Conservation (phyloP, 2,797 vertebrate species). For the Zonotrichia albicollis region DNA sequence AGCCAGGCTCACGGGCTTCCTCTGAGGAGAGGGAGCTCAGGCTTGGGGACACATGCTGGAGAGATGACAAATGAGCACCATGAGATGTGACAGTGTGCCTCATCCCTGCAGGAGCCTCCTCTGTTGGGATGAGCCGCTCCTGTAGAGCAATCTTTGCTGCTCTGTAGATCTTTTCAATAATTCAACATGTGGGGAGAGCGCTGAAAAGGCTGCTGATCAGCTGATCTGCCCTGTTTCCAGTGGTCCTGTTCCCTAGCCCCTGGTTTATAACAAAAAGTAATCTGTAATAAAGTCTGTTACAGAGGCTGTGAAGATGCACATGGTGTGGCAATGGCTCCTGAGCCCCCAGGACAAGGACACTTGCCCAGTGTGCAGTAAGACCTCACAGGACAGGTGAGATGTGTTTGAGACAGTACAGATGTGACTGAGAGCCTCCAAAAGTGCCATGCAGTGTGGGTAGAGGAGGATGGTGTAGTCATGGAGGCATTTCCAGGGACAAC, state of each 20-base stretch:
- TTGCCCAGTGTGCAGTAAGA: background rate
- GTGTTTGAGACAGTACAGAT: accelerated
- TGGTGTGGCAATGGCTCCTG: background rate
- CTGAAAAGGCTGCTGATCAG: background rate
- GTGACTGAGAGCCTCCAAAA: background rate
- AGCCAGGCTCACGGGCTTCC: background rate
- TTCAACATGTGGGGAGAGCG: background rate
- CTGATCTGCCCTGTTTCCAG: background rate
- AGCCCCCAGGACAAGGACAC: background rate
- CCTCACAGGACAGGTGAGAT: background rate
- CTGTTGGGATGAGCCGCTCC: background rate
- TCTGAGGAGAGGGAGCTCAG: background rate
- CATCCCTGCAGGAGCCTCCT: constrained; percentile 12
- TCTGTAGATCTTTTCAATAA: background rate
- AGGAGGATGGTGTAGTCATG: background rate
- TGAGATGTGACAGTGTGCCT: constrained; percentile 34
- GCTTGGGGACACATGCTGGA: background rate
- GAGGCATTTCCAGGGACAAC: background rate
- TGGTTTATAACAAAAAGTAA: background rate
- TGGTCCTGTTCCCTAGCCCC: background rate
- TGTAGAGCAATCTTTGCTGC: background rate
- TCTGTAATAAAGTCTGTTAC: background rate
- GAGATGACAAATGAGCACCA: constrained; percentile 15
- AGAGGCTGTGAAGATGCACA: background rate
- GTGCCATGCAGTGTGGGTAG: background rate